These are phyloP conservation scores for Petromus typicus DNA, from an alignment of 2,113 vertebrate genomes.

Conservation along the genomic window DNA sequence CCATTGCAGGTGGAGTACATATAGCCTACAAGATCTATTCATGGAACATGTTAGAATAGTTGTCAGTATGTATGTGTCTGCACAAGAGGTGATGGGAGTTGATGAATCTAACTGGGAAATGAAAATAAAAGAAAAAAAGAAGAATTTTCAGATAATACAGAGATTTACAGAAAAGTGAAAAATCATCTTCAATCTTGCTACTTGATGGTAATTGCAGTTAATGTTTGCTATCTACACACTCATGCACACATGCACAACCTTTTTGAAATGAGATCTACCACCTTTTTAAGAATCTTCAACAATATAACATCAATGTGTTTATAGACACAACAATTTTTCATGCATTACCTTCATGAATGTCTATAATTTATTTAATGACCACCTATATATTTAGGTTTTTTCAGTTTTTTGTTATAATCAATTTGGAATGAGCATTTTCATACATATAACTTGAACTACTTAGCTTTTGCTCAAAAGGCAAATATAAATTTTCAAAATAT, in stretches of 20 bases:
- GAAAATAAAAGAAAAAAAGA: slow-evolving; percentile 12
- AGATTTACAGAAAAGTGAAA: slow-evolving; percentile 18
- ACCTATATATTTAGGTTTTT: neutral
- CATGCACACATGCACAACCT: neutral
- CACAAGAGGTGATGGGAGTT: neutral
- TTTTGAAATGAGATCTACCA: neutral
- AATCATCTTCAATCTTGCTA: neutral
- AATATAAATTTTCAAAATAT: slow-evolving; percentile 47
- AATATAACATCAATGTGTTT: neutral
- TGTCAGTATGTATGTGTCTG: neutral
- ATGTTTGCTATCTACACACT: neutral
- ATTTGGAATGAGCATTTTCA: slow-evolving; percentile 30
- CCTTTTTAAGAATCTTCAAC: slow-evolving; percentile 18
- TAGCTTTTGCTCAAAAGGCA: neutral
- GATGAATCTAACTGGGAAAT: neutral
- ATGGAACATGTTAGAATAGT: neutral
- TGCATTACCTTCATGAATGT: neutral
- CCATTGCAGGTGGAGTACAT: neutral
- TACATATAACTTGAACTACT: neutral
- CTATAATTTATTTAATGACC: neutral
- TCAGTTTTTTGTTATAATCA: slow-evolving; percentile 18
- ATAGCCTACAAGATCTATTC: slow-evolving; percentile 10
- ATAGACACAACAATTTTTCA: slow-evolving; percentile 7
- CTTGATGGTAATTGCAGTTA: neutral
- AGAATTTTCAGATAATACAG: slow-evolving; percentile 17